Conservation (phyloP, 2,888 invertebrate species). For the Apotomis capreana region DNA sequence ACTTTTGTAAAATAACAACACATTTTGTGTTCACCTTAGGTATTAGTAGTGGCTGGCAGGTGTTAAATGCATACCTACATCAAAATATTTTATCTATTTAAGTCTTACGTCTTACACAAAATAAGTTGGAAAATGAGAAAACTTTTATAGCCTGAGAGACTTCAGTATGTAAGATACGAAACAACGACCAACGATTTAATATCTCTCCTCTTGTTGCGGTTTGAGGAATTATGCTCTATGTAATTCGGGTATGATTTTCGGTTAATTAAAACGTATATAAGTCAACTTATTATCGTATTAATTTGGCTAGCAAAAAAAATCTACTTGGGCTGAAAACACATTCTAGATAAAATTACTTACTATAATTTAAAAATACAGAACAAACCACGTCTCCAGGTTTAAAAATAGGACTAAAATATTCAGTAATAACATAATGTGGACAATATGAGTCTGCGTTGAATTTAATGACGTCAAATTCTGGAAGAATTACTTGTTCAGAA, state of each 20-base stretch:
- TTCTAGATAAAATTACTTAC: too few relatives aligned
- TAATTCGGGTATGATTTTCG: constrained; percentile 39
- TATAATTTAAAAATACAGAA: too few relatives aligned
- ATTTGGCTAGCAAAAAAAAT: neutral
- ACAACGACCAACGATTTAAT: constrained; percentile 47
- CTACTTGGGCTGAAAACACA: too few relatives aligned
- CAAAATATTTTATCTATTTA: too few relatives aligned
- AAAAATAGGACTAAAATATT: too few relatives aligned
- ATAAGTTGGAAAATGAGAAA: neutral
- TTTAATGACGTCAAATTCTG: neutral
- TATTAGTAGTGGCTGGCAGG: too few relatives aligned
- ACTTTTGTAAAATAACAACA: too few relatives aligned
- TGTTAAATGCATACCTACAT: neutral
- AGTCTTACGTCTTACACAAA: neutral
- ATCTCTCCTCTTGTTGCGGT: constrained; percentile 45
- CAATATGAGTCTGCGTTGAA: neutral
- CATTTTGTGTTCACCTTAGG: too few relatives aligned
- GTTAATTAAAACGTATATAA: neutral
- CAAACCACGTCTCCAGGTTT: too few relatives aligned
- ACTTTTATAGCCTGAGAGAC: neutral
- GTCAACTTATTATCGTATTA: too few relatives aligned
- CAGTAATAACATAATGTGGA: too few relatives aligned
- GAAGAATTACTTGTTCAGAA: neutral
- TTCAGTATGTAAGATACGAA: constrained; percentile 44
- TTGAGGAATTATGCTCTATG: constrained; percentile 46